Evolutionary conservation across 2,888 invertebrate genomes (phyloP), one percentile per base, ranked within the genome.

Genomic region (Lasius platythorax): DNA sequence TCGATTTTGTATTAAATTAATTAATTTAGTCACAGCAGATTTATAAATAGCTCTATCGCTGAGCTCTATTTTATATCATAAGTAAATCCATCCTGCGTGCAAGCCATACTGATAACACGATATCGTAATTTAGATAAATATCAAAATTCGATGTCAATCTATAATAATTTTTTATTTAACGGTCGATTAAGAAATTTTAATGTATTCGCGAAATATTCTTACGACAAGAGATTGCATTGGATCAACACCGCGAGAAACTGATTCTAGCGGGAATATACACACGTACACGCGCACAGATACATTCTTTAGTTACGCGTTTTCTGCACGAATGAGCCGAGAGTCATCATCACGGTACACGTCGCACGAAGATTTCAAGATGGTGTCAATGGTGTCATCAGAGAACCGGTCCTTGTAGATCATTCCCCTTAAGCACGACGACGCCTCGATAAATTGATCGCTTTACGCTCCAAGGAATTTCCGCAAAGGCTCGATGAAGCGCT

Each of bases 391-490:
- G 85, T 87, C 83, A 87, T 86, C 85, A 75, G 67, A 81, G 85
- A 92, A 92, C 91, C 92, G 89, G 92, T 92, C 91, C 87, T 76
- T 83, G 82, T 83, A 64, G 79, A 90, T 90, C 87, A 84, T 88
- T 87, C 83, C 84, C 87, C 79, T 67, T 83, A 79, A n/a, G 67
- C 43, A 74, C 28, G 85, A 86, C 82, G 68, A 67, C 63, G 40
- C 58, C 37, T 37, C 46, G 67, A 82, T 83, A 40, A 83, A 85
- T 37, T 64, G 83, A 83, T 85, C 79, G 53, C 30, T 79, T 30
- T 79, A 56, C 68, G 73, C 83, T 82, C 67, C 79, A 67, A 56
- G 56, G 46, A 64, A 8, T 70, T 66, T 72, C 85, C 72, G 43
- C 28, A 6, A 50, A 43, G 50, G 40, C 30, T 61, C 74, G 68